Percentiles rank a stretch among this genome's conserved stretches.
Evolutionary conservation across 2,113 vertebrate genomes (phyloP).

Genomic region (Nesogale talazaci): DNA sequence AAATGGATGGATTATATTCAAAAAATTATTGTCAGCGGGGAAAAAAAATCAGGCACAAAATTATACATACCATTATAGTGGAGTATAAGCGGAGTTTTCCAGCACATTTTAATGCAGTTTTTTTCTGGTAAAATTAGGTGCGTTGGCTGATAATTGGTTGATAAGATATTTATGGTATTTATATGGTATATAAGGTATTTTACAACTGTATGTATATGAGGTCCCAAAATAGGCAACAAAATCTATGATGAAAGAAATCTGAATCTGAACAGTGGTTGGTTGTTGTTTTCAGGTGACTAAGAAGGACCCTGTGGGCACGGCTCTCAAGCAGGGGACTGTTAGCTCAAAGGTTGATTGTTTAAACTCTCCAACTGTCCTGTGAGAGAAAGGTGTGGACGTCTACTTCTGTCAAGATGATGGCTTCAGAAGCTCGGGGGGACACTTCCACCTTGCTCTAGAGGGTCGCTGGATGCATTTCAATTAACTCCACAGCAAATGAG

Average conservation of each 20-base stretch:
- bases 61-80: background rate
- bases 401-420: background rate
- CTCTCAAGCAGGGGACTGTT: background rate
- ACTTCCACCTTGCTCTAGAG: background rate
- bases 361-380: background rate
- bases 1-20: background rate
- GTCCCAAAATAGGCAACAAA: slow-evolving; percentile 25
- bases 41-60: slow-evolving; percentile 44
- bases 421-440: background rate
- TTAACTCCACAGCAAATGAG: background rate
- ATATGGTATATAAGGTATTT: no score
- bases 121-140: no score
- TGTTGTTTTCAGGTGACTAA: background rate
- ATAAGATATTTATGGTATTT: no score
- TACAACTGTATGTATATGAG: background rate
- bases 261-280: background rate
- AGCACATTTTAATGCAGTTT: no score
- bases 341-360: background rate
- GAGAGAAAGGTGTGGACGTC: background rate
- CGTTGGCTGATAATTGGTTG: no score
- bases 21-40: background rate
- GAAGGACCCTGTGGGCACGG: no score
- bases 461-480: background rate
- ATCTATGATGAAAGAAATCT: slow-evolving; percentile 1
- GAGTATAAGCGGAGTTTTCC: no score